Percentiles rank a stretch among this genome's conserved stretches.
Conservation (phyloP, 2,888 invertebrate species). For the Pasiphila rectangulata region DNA sequence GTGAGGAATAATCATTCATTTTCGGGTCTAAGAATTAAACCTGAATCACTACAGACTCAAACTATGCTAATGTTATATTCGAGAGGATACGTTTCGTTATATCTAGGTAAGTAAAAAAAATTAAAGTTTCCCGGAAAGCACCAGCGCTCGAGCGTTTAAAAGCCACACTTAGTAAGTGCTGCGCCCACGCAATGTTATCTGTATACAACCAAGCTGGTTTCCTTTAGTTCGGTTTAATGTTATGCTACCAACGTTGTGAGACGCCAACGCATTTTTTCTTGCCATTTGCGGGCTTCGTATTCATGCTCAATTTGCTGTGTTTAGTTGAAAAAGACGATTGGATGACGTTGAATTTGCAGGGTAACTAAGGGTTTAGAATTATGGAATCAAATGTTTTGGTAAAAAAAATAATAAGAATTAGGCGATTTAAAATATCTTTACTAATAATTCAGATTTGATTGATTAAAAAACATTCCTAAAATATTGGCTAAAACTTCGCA, state of each 20-base stretch:
- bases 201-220: constrained; percentile 67
- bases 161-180: constrained; percentile 66
- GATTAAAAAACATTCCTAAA: too few species aligned
- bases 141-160: constrained; percentile 63
- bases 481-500: too few species aligned
- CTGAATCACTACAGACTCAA: too few species aligned
- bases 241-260: constrained; percentile 69
- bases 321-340: background rate
- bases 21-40: too few species aligned
- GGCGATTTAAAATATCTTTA: too few species aligned
- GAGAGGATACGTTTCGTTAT: constrained; percentile 6
- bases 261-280: constrained; percentile 67
- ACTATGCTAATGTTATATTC: background rate
- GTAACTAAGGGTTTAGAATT: too few species aligned
- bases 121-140: constrained; percentile 25
- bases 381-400: too few species aligned
- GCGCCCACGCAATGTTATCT: constrained; percentile 74
- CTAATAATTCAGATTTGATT: too few species aligned
- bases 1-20: too few species aligned
- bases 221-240: constrained; percentile 73
- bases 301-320: background rate
- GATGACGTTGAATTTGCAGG: too few species aligned
- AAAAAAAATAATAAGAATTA: too few species aligned
- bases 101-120: constrained; percentile 20
- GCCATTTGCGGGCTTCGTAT: constrained; percentile 51